These are phyloP conservation scores for Sarcophilus harrisii DNA, from an alignment of 2,797 vertebrate genomes.

Conservation along the genomic window DNA sequence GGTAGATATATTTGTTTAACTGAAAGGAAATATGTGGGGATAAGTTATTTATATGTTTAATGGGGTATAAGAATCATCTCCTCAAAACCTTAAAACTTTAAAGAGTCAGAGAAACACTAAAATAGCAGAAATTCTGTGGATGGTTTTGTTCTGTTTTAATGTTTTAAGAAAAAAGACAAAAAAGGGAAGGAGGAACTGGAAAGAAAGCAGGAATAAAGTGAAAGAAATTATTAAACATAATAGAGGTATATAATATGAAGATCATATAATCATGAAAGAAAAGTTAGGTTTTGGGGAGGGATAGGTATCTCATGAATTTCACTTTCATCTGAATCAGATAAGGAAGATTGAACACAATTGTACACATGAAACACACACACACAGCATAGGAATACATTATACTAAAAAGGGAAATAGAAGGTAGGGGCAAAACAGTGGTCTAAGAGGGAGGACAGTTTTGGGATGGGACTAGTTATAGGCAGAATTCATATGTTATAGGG, in stretches of 20 bases:
- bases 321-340: not conserved
- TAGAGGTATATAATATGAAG: not conserved
- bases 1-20: not conserved
- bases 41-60: not conserved
- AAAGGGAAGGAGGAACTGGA: not conserved
- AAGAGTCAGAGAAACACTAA: not conserved
- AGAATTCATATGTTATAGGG: too few species aligned
- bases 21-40: not conserved
- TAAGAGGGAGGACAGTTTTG: too few species aligned
- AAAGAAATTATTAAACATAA: not conserved
- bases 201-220: not conserved
- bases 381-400: not conserved
- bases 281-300: not conserved
- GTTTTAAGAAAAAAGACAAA: not conserved
- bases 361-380: not conserved
- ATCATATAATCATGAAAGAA: not conserved
- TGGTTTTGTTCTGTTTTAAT: not conserved
- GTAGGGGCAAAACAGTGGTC: too few species aligned
- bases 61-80: not conserved
- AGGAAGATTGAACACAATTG: not conserved
- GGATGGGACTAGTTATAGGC: too few species aligned
- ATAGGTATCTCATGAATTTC: not conserved
- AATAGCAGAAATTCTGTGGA: not conserved
- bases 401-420: not conserved
- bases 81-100: not conserved